Evolutionary conservation across 1,140 invertebrate species (phyloP), one percentile per base, ranked within the genome.

Genomic region (Meloidogyne chitwoodi): DNA sequence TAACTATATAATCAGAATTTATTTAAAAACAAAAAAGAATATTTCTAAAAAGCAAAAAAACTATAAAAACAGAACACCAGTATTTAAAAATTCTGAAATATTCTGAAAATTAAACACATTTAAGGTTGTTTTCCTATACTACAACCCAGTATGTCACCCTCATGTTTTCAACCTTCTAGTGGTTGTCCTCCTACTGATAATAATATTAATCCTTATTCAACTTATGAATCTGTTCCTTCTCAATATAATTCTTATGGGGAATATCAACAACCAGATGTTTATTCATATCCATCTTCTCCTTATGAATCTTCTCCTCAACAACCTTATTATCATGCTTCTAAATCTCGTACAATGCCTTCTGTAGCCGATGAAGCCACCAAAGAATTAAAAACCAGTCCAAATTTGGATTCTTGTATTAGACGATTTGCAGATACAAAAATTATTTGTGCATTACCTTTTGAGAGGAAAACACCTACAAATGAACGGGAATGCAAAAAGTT

Each of bases 401-500:
- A 22, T 63, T 14, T 64, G 71, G 71, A 73, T 34, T 24, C 71
- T 24, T 80, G 79, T 62, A 27, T 73, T 64, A 67, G 68, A 31
- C 81, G 77, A 26, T 83, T 65, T 66, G 10, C 27, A 22, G 77
- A 81, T 68, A 66, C 63, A 24, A 38, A 44, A 12, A 22, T 81
- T 16, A 56, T 27, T 14, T 81, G 80, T 71, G 80, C 78, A n/a
- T 24, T 74, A 38, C 68, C 80, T 12, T 79, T 81, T 68, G 80
- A 81, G 19, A 63, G 69, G 10, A 19, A 77, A 29, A 75, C 81
- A 22, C 75, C 81, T 11, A 63, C 80, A n/a, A 68, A 16, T 34
- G 81, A 81, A 56, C 16, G 26, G 8, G 80, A 81, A 29, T 81
- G 80, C 65, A 78, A 81, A 29, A 78, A 70, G 63, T 29, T 75